phyloP scores from a whole-genome alignment of 2,113 vertebrate genomes.

The Hucho hucho region DNA sequence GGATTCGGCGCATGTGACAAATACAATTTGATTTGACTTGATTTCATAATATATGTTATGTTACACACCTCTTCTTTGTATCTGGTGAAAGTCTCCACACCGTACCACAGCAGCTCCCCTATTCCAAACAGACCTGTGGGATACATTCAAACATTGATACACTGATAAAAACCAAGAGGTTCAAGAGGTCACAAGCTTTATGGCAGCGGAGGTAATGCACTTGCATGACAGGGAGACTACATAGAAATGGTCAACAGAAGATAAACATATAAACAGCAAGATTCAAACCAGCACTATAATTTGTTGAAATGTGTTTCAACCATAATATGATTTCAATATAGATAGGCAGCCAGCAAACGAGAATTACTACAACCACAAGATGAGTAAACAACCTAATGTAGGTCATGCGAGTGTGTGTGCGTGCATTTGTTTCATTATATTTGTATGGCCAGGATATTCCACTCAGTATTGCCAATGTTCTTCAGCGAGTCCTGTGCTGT shows the following conservation, averaged over 20 bases:
- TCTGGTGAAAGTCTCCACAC: slow-evolving; percentile 6
- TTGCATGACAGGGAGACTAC: too few relatives aligned
- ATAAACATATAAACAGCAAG: too few relatives aligned
- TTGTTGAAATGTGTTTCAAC: slow-evolving; percentile 11
- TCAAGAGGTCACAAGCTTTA: background rate
- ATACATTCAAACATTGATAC: too few relatives aligned
- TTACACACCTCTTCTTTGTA: background rate
- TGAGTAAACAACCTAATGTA: background rate
- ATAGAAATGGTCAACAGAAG: too few relatives aligned
- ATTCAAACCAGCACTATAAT: background rate
- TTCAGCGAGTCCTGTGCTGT: background rate
- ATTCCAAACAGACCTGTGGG: background rate
- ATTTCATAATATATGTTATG: too few relatives aligned
- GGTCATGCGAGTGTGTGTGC: background rate
- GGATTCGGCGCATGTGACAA: too few relatives aligned
- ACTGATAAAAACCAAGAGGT: too few relatives aligned
- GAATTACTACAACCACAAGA: background rate
- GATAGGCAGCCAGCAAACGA: background rate
- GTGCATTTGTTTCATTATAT: slow-evolving; percentile 15
- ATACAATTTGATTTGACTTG: too few relatives aligned
- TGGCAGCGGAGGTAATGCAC: too few relatives aligned
- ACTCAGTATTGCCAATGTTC: too few relatives aligned
- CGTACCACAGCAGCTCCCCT: background rate
- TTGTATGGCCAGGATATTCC: background rate
- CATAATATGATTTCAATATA: background rate